Conservation (phyloP, 2,888 invertebrate genomes). For the Acrobasis repandana region DNA sequence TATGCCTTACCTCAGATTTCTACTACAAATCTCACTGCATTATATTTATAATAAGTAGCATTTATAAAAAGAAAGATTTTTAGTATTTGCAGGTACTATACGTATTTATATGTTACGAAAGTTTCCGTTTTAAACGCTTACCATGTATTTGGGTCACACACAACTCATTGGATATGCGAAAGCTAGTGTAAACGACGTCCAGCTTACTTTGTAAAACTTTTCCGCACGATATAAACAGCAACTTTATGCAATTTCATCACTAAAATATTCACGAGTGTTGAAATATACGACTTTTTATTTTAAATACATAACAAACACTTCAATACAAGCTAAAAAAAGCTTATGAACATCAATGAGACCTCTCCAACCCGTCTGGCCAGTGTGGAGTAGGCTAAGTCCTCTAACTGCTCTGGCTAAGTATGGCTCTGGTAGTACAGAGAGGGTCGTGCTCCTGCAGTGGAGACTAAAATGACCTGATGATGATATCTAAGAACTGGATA, state of each 20-base stretch:
- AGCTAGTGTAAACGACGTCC: constrained; percentile 16
- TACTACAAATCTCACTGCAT: no score
- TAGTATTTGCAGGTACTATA: background rate
- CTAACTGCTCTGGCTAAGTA: no score
- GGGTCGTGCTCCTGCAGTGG: no score
- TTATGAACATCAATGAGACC: no score
- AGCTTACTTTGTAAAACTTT: constrained; percentile 13
- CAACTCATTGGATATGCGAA: constrained; percentile 18
- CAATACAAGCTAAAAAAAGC: background rate
- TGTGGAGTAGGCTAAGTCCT: no score
- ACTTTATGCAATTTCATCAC: background rate
- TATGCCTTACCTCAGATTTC: background rate
- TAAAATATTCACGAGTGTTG: background rate
- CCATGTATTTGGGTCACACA: constrained; percentile 21
- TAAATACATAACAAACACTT: background rate
- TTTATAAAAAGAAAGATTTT: background rate
- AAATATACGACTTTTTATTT: constrained; percentile 1
- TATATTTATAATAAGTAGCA: no score
- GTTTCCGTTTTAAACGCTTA: constrained; percentile 2
- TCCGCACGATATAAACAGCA: background rate
- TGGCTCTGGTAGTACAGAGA: no score
- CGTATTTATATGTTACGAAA: constrained; percentile 15
- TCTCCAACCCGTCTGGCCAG: no score
- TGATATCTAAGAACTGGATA: background rate
- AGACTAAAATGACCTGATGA: no score